Evolutionary conservation across 2,888 invertebrate genomes (phyloP).

Genomic region (Stenodera caucasica): DNA sequence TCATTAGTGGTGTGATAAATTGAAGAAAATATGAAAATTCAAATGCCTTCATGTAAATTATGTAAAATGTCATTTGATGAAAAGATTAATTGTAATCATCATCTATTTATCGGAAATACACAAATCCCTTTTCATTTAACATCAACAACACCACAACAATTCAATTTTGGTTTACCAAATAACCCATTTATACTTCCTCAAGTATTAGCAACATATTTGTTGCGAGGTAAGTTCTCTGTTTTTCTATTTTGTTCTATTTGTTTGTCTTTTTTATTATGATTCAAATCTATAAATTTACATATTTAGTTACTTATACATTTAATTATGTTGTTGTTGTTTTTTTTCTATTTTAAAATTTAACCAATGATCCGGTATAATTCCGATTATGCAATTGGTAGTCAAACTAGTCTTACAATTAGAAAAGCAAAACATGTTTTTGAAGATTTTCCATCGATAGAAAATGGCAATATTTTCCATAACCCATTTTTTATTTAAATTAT

Average conservation of each 20-base stretch:
- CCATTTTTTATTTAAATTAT: too few relatives aligned
- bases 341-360: background rate
- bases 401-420: background rate
- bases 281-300: background rate
- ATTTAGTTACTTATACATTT: too few relatives aligned
- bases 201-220: constrained; percentile 66
- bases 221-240: constrained; percentile 60
- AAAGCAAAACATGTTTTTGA: background rate
- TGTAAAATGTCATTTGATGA: constrained; percentile 50
- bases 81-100: constrained; percentile 39
- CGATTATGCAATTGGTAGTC: background rate
- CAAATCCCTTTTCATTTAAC: background rate
- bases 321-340: background rate
- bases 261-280: background rate
- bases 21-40: constrained; percentile 46
- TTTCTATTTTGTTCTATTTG: background rate
- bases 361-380: background rate
- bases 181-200: constrained; percentile 60
- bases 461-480: too few relatives aligned
- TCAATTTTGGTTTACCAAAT: constrained; percentile 53
- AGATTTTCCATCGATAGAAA: too few relatives aligned
- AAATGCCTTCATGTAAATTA: constrained; percentile 51
- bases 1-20: constrained; percentile 26
- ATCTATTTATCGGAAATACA: constrained; percentile 13
- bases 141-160: constrained; percentile 30